Conservation (phyloP, 2,888 invertebrate species). For the Habroteleia sp. region DNA sequence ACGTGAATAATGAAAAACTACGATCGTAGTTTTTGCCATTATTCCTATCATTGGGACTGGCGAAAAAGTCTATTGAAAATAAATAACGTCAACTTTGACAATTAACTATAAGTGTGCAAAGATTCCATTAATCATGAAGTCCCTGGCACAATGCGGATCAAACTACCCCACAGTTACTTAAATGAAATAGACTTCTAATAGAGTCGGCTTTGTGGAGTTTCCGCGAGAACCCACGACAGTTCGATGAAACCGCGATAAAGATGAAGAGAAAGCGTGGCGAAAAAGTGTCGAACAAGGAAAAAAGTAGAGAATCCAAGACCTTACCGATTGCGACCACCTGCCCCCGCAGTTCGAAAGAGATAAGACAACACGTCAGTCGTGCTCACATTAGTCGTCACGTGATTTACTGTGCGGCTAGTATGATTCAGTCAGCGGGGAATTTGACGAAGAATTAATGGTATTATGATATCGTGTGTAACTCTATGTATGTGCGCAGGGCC, state of each 20-base stretch:
- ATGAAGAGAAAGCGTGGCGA: constrained; percentile 41
- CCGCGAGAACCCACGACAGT: constrained; percentile 30
- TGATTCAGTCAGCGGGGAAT: constrained; percentile 81
- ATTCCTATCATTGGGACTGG: constrained; percentile 1
- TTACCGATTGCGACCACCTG: constrained; percentile 74
- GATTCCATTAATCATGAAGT: constrained; percentile 38
- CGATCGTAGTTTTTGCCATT: constrained; percentile 4
- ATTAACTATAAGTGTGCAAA: constrained; percentile 39
- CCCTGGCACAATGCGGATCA: constrained; percentile 32
- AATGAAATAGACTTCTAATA: constrained; percentile 37
- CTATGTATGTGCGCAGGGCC: constrained; percentile 79
- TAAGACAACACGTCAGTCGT: constrained; percentile 76
- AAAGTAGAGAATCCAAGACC: constrained; percentile 23
- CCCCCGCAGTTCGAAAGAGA: constrained; percentile 76
- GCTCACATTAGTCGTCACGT: constrained; percentile 80
- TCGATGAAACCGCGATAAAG: constrained; percentile 43
- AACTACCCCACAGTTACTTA: constrained; percentile 20
- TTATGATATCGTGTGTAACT: constrained; percentile 81
- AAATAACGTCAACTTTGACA: constrained; percentile 43
- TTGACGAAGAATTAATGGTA: constrained; percentile 82
- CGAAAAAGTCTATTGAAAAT: constrained; percentile 23
- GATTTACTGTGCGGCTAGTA: constrained; percentile 80
- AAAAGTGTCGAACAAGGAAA: constrained; percentile 48
- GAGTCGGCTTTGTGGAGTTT: constrained; percentile 28
- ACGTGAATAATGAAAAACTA: constrained; percentile 11